Evolutionary conservation across 2,113 vertebrate genomes (phyloP), one percentile per base, ranked within the genome.

Genomic region (Colaptes auratus): DNA sequence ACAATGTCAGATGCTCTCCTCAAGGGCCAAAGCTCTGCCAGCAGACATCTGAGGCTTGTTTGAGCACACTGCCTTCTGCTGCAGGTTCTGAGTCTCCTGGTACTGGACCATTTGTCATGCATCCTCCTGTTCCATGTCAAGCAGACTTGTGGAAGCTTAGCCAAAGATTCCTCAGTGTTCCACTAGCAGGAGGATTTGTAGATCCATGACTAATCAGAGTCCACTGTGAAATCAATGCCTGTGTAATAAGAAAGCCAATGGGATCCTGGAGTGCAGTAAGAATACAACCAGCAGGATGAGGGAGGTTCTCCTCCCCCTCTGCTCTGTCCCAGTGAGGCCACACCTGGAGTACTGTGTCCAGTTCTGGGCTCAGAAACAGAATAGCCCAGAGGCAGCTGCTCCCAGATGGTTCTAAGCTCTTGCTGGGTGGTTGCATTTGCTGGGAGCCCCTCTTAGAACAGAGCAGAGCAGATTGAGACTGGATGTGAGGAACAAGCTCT

Each of bases 91-190:
- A 95, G 88, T 90, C 94, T 76, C 42, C 2, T 55, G 77, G 63
- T 66, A 78, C 50, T 19, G 73, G 53, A 79, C 33, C 80, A 53
- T 93, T 89, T 75, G 20, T 88, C 88, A 52, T 13, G 12, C 69
- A 36, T 81, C 76, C 39, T 97, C 93, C 96, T 94, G 78, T 97
- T 95, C 86, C 82, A 56, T 94, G 90, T 69, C 82, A 55, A 81
- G 15, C 87, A 91, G 88, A 91, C 91, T n/a, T 80, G 72, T 39
- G 60, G 67, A 8, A 19, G 74, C 89, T 92, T 20, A 67, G 67
- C 87, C 71, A 82, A 65, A 85, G 75, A 31, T 70, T 93, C 75
- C 94, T 94, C 46, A 18, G 2, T 2, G 17, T 75, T 85, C 28
- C 91, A 82, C 69, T 3, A 90, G 88, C 76, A 93, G 73, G 71